These are phyloP conservation scores for Muntiacus reevesi DNA, from an alignment of 2,113 vertebrate species.

Conservation along the genomic window DNA sequence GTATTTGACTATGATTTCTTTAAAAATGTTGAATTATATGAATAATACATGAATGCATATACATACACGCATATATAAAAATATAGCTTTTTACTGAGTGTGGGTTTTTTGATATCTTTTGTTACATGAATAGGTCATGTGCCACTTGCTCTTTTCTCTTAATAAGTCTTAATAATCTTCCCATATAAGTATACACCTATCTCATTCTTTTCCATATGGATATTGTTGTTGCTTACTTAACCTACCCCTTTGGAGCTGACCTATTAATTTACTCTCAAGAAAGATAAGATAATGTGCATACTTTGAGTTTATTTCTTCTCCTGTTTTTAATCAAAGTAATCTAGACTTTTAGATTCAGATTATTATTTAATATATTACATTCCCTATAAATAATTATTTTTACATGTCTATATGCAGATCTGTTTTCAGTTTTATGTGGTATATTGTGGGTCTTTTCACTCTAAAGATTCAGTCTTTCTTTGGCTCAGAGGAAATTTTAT, in stretches of 20 bases:
- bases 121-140: background rate
- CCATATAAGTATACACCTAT: background rate
- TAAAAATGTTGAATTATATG: background rate
- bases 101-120: background rate
- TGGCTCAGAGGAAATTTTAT: background rate
- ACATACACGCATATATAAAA: background rate
- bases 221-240: slow-evolving; percentile 5
- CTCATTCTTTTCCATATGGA: background rate
- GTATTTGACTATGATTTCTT: background rate
- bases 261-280: background rate
- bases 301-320: slow-evolving; percentile 20
- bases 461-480: background rate
- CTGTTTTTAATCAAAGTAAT: background rate
- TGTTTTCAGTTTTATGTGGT: slow-evolving; percentile 17
- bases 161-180: slow-evolving; percentile 2
- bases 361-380: slow-evolving; percentile 6
- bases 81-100: background rate
- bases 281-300: background rate
- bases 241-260: background rate
- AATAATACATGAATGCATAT: background rate
- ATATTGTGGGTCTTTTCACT: background rate
- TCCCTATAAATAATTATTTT: background rate
- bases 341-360: background rate
- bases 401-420: background rate
- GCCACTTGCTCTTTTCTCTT: background rate